Percentiles rank a stretch among this genome's conserved stretches.
These are phyloP conservation scores for Luffia ferchaultella DNA, from an alignment of 2,888 invertebrate genomes.

Conservation along the genomic window DNA sequence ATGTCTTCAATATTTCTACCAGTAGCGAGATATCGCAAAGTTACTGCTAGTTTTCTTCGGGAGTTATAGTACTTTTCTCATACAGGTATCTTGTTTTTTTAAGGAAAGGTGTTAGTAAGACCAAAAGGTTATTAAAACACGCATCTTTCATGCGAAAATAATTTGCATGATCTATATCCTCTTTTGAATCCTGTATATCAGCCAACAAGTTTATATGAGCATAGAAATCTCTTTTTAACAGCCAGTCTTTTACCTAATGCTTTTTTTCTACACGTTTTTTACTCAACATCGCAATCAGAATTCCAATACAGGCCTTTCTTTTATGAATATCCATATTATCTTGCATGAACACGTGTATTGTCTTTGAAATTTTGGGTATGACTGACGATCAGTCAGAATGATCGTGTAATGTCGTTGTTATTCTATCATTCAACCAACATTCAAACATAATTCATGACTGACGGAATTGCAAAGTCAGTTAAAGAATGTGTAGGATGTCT, in stretches of 20 bases:
- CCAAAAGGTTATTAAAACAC: slow-evolving; percentile 11
- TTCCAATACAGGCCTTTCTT: slow-evolving; percentile 13
- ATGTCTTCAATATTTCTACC: slow-evolving; percentile 5
- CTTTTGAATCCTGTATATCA: slow-evolving; percentile 5
- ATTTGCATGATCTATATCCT: slow-evolving; percentile 9
- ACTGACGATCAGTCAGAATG: slow-evolving; percentile 11
- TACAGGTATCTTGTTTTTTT: slow-evolving; percentile 9
- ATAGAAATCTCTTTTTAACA: slow-evolving; percentile 4
- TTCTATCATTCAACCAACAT: slow-evolving; percentile 12
- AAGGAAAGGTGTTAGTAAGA: slow-evolving; percentile 10
- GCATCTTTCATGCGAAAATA: slow-evolving; percentile 13
- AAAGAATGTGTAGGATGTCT: too few species aligned
- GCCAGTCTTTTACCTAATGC: slow-evolving; percentile 5
- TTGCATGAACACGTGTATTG: slow-evolving; percentile 7
- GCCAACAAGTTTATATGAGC: slow-evolving; percentile 10
- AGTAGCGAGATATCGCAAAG: too few species aligned
- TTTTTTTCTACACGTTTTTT: slow-evolving; percentile 14
- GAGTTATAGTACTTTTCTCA: slow-evolving; percentile 5
- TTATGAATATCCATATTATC: slow-evolving; percentile 9
- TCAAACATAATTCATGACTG: slow-evolving; percentile 8
- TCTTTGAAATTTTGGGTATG: slow-evolving; percentile 6
- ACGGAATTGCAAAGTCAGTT: too few species aligned
- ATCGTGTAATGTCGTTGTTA: slow-evolving; percentile 11
- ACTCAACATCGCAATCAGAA: slow-evolving; percentile 12
- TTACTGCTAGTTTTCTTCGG: slow-evolving; percentile 3